A percentile compares a stretch with the other conserved stretches of the same genome.
phyloP scores from a whole-genome alignment of 2,797 vertebrate species.

The Coccyzus lansbergi region DNA sequence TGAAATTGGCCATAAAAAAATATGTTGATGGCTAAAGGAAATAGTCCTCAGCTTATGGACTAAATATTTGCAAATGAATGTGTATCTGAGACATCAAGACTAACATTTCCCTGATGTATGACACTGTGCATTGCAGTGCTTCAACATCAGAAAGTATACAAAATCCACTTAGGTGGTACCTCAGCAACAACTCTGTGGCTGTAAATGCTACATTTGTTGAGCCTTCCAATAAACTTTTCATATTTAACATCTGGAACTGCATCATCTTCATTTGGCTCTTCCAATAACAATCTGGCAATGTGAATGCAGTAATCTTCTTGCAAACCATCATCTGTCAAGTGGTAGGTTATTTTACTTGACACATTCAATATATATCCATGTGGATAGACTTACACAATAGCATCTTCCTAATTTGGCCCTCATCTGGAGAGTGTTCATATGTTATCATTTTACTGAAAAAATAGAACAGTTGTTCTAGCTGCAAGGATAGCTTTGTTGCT shows the following conservation, averaged over 20 bases:
- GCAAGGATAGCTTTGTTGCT: background rate
- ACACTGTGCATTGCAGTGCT: background rate
- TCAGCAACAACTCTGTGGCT: background rate
- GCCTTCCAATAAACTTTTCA: background rate
- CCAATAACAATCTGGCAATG: background rate
- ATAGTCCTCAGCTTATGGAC: background rate
- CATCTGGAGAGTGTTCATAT: background rate
- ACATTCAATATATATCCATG: background rate
- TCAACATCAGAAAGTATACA: background rate
- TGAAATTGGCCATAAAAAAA: background rate
- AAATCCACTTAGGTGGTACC: background rate
- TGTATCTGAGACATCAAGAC: background rate
- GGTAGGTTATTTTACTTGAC: background rate
- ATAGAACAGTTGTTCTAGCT: background rate
- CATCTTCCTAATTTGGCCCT: background rate
- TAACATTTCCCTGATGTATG: background rate
- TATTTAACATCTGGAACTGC: background rate
- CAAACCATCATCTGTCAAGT: background rate
- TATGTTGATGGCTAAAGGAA: background rate
- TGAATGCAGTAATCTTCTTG: background rate
- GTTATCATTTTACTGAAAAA: background rate
- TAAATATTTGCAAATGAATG: background rate
- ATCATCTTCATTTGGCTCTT: background rate
- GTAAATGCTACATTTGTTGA: background rate
- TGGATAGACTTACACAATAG: background rate